Evolutionary conservation across 2,113 vertebrate species (phyloP), one percentile per base, ranked within the genome.

Genomic region (Mustela nigripes): DNA sequence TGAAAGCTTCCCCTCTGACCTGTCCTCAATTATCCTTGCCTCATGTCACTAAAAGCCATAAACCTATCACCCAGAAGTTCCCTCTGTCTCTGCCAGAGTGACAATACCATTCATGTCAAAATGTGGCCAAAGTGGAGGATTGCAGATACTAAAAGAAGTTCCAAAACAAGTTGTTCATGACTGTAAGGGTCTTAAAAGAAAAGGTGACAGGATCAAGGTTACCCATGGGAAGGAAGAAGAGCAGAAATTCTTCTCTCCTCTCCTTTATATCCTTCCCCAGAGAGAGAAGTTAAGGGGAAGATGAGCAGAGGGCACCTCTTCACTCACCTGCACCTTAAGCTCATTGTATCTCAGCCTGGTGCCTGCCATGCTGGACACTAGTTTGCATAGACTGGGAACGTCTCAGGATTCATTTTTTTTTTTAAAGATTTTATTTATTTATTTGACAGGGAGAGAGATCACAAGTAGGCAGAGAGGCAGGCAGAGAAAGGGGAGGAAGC

Each of bases 1-100:
- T 94, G 90, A 90, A 96, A 96, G 96, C 91, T 85, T 91, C 71
- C 63, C 89, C 89, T 96, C 53, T 91, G 90, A 90, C 89, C 80
- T 81, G 69, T 78, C 62, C 92, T 98, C 90, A 96, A 76, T 92
- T 92, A 96, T 80, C 84, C 60, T 84, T 79, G 89, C 63, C 71
- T 73, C 82, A 9, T 90, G 89, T 96, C 87, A 91, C 78, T 90
- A 96, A 73, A 1, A 91, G 74, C 36, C 87, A 97, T 88, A 96
- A 98, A 95, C 50, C 69, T 62, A 76, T 79, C 71, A 84, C 39
- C 56, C 93, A 96, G 90, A 93, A 96, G 83, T 33, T 22, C 21
- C 10, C 84, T 90, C 33, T 88, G 67, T 85, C 62, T 45, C 65
- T 67, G 48, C 19, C 67, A 83, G 19, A 94, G 56, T 56, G 81